These are phyloP conservation scores for Hyles euphorbiae DNA, from an alignment of 1,140 invertebrate species.

Conservation along the genomic window DNA sequence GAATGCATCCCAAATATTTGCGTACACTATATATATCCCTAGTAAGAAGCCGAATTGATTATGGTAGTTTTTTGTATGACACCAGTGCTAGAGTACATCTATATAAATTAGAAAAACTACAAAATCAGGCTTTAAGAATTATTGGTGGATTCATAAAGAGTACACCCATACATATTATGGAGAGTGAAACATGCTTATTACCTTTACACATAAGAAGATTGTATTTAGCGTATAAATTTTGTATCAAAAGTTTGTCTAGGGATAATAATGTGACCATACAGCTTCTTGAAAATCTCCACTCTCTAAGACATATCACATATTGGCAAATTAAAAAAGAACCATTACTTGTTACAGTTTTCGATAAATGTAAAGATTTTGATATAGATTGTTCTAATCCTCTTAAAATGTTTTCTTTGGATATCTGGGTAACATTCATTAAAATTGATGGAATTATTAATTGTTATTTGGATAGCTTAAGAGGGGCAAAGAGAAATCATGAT, in stretches of 20 bases:
- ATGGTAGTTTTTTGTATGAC: conserved; percentile 2
- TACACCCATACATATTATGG: conserved; percentile 8
- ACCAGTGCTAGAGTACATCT: neutral
- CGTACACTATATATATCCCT: conserved; percentile 14
- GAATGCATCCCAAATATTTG: conserved; percentile 22
- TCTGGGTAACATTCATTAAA: no score
- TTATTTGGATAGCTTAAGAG: no score
- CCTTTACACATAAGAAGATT: neutral
- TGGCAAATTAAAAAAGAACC: no score
- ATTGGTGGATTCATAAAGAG: conserved; percentile 9
- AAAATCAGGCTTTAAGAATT: conserved; percentile 4
- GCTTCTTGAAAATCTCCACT: no score
- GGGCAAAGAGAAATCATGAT: no score
- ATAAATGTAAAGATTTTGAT: no score
- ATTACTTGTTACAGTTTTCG: no score
- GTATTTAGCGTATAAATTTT: conserved; percentile 8
- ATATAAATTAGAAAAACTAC: conserved; percentile 4
- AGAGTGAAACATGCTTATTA: neutral
- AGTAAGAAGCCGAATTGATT: conserved; percentile 5
- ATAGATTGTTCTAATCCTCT: no score
- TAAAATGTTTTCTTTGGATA: no score
- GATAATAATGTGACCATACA: neutral
- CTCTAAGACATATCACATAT: no score
- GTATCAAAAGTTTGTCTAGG: conserved; percentile 5
- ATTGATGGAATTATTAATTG: no score